phyloP scores from a whole-genome alignment of 2,113 vertebrate genomes.

The Cavia aperea region DNA sequence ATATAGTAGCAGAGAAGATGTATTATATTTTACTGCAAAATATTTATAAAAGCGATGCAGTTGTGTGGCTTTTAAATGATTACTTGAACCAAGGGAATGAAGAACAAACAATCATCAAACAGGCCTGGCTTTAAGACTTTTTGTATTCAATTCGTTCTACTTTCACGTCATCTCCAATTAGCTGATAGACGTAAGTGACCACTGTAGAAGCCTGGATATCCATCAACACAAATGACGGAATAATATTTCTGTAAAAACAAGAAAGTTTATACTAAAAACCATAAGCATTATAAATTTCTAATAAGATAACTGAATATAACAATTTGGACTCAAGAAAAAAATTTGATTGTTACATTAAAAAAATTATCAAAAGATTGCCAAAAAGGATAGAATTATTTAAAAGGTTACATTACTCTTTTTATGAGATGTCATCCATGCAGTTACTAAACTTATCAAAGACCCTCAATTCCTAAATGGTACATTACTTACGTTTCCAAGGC shows the following conservation, averaged over 20 bases:
- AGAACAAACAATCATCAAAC: constrained; percentile 69
- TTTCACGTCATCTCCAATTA: constrained; percentile 97
- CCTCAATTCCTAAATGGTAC: not conserved
- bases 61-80: constrained; percentile 60
- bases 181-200: constrained; percentile 97
- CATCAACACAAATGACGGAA: constrained; percentile 98
- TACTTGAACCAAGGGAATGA: constrained; percentile 48
- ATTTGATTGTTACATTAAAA: not conserved
- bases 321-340: constrained; percentile 46
- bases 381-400: constrained; percentile 33
- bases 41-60: constrained; percentile 70
- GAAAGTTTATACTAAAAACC: constrained; percentile 34
- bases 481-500: constrained; percentile 92
- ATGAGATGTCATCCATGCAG: not conserved
- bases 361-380: constrained; percentile 10
- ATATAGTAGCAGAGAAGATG: constrained; percentile 62
- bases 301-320: not conserved
- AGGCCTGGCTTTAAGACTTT: constrained; percentile 83
- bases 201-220: constrained; percentile 99
- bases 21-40: constrained; percentile 64
- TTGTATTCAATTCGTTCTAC: constrained; percentile 99
- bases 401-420: constrained; percentile 28
- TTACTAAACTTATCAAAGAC: constrained; percentile 21
- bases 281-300: constrained; percentile 19
- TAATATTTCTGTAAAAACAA: constrained; percentile 89